phyloP scores from a whole-genome alignment of 1,140 invertebrate species.

The Drosophila kepulauana region DNA sequence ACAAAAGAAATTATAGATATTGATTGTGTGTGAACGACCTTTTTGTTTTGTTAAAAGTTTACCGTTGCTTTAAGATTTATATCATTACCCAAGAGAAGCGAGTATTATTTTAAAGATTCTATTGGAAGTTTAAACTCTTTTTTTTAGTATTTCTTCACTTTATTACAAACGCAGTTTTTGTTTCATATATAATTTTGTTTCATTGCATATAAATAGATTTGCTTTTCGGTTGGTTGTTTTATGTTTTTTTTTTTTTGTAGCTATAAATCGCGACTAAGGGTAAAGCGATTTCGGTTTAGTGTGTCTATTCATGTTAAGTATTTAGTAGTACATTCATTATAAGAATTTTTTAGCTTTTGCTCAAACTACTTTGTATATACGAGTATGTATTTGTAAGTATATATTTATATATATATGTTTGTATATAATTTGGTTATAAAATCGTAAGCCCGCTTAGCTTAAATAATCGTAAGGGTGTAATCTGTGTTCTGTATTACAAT shows the following conservation, averaged over 20 bases:
- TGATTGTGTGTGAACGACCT: no score
- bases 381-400: constrained; percentile 54
- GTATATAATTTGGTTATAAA: constrained; percentile 74
- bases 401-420: constrained; percentile 36
- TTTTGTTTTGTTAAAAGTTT: no score
- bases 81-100: neutral
- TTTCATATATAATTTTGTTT: constrained; percentile 59
- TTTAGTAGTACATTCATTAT: constrained; percentile 36
- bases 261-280: constrained; percentile 50
- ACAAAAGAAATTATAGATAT: neutral
- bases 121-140: constrained; percentile 14
- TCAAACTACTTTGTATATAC: constrained; percentile 55
- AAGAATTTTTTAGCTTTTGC: constrained; percentile 33
- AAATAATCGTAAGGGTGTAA: constrained; percentile 24
- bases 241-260: neutral
- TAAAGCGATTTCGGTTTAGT: constrained; percentile 46
- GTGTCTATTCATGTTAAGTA: constrained; percentile 27
- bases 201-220: constrained; percentile 65
- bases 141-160: constrained; percentile 70
- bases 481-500: constrained; percentile 47
- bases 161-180: constrained; percentile 67
- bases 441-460: constrained; percentile 78
- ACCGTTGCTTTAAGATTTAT: no score
- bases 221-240: constrained; percentile 27
- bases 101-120: neutral